Evolutionary conservation across 2,113 vertebrate species (phyloP).

Genomic region (Glareola pratincola): DNA sequence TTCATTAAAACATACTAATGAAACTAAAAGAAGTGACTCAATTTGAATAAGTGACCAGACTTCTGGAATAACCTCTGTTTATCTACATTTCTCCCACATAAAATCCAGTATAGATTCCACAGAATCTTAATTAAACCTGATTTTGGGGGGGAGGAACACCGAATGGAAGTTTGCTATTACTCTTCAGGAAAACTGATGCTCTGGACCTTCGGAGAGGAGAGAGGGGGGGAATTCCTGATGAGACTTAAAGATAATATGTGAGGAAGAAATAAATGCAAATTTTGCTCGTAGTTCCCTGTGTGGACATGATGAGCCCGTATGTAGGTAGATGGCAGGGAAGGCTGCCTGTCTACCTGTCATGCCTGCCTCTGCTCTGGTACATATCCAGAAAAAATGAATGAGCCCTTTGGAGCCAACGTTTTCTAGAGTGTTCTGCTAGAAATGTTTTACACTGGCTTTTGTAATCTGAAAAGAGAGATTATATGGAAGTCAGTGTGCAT

Average conservation of each 20-base stretch:
- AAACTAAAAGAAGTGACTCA: neutral
- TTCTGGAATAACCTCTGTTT: neutral
- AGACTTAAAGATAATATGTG: neutral
- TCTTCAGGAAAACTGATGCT: neutral
- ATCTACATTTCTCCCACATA: neutral
- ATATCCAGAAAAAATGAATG: neutral
- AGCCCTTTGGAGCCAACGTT: neutral
- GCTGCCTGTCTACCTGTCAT: neutral
- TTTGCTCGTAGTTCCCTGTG: neutral
- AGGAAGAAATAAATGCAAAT: neutral
- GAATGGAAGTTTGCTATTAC: neutral
- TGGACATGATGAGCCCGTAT: accelerated
- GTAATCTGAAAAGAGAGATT: neutral
- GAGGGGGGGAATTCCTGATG: neutral
- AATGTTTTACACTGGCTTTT: neutral
- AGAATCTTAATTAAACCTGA: neutral
- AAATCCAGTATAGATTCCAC: neutral
- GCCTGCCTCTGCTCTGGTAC: neutral
- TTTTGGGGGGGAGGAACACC: neutral
- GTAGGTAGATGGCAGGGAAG: neutral
- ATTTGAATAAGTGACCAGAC: neutral
- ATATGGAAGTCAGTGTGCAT: neutral
- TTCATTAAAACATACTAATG: neutral
- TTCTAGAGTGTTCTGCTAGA: neutral
- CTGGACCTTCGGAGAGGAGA: neutral